Conservation (phyloP, 2,113 vertebrate species). For the Capricornis sumatraensis region DNA sequence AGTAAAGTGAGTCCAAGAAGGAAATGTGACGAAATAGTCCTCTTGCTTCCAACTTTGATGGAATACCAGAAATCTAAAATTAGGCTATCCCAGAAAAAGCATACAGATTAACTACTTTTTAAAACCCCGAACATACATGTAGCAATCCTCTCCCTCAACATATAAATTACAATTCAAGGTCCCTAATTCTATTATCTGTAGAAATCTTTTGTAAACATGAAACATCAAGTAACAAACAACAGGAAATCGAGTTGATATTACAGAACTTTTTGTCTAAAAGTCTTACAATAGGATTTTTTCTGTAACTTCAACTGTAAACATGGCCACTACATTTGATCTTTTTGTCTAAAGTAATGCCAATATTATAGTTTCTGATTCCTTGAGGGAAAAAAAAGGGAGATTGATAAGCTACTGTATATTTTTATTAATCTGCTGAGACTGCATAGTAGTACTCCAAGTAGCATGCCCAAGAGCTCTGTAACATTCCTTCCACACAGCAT, state of each 20-base stretch:
- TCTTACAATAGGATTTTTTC: conserved; percentile 20
- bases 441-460: not conserved
- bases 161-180: conserved; percentile 26
- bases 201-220: conserved; percentile 36
- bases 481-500: not conserved
- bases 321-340: conserved; percentile 31
- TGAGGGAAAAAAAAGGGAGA: not conserved
- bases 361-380: conserved; percentile 1
- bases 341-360: conserved; percentile 15
- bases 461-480: not conserved
- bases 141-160: not conserved
- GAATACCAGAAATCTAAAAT: conserved; percentile 37
- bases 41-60: conserved; percentile 16
- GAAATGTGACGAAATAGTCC: not conserved
- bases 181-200: conserved; percentile 27
- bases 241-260: conserved; percentile 22
- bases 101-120: conserved; percentile 3
- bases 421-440: not conserved
- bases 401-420: not conserved
- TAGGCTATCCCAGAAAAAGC: not conserved
- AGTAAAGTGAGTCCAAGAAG: conserved; percentile 13
- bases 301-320: conserved; percentile 35
- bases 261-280: not conserved
- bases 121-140: not conserved
- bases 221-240: conserved; percentile 39